phyloP scores from a whole-genome alignment of 2,113 vertebrate species.

The Cromileptes altivelis region DNA sequence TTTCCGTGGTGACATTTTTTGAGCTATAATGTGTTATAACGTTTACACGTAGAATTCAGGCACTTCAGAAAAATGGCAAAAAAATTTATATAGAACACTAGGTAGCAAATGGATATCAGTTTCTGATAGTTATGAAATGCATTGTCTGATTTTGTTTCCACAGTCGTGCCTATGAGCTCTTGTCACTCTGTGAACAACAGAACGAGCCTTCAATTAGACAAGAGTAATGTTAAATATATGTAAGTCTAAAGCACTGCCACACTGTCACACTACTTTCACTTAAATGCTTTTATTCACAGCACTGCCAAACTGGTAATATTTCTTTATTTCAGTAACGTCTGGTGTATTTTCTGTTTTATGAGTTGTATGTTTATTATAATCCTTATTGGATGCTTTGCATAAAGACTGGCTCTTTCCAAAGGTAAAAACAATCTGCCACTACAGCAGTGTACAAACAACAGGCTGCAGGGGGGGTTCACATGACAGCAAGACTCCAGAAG shows the following conservation, averaged over 20 bases:
- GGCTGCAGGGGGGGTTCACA: neutral
- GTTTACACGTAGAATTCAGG: neutral
- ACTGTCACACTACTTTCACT: constrained; percentile 38
- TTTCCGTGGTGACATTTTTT: neutral
- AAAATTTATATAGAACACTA: constrained; percentile 5
- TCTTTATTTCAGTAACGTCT: constrained; percentile 24
- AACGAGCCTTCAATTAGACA: neutral
- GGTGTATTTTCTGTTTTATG: constrained; percentile 27
- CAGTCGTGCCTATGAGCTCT: constrained; percentile 37
- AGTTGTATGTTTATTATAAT: constrained; percentile 10
- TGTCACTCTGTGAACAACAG: neutral
- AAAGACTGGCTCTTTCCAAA: neutral
- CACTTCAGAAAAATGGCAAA: neutral
- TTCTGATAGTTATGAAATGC: neutral
- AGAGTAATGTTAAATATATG: neutral
- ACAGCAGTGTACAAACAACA: neutral
- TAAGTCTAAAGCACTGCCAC: constrained; percentile 43
- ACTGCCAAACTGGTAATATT: constrained; percentile 34
- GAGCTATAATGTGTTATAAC: neutral
- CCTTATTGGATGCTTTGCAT: neutral
- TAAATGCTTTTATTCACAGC: constrained; percentile 37
- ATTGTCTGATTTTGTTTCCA: neutral
- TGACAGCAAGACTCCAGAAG: neutral
- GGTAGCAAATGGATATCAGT: neutral
- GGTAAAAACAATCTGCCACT: neutral